A percentile compares a stretch with the other conserved stretches of the same genome.
Evolutionary conservation across 2,888 invertebrate species (phyloP).

Genomic region (Quadroppia sp.): DNA sequence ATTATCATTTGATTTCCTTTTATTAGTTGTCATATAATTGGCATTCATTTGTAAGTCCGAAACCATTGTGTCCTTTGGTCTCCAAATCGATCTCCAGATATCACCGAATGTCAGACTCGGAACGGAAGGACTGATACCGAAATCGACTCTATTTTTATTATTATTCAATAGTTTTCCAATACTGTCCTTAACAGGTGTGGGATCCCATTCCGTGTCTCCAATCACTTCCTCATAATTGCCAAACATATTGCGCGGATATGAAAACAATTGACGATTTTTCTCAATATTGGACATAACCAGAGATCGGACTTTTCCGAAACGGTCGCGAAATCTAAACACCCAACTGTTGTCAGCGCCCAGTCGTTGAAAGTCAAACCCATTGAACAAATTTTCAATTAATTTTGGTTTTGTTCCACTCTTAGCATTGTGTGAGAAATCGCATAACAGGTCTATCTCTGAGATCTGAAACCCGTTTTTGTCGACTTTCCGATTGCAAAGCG

Average conservation of each 20-base stretch:
- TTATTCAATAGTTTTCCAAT: neutral
- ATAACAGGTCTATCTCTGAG: neutral
- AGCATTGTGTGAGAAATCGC: neutral
- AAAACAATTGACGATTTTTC: neutral
- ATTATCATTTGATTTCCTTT: neutral
- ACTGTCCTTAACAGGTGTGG: neutral
- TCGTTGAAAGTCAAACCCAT: neutral
- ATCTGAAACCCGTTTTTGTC: constrained; percentile 4
- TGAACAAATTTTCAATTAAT: neutral
- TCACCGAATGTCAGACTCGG: neutral
- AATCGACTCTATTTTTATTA: neutral
- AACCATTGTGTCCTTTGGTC: neutral
- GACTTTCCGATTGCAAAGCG: neutral
- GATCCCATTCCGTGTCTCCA: neutral
- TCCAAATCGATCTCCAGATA: neutral
- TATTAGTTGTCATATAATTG: neutral
- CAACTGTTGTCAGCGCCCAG: neutral
- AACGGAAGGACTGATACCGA: neutral
- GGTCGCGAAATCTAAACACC: neutral
- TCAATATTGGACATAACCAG: neutral
- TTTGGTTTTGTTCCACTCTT: neutral
- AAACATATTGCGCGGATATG: neutral
- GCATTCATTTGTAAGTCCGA: neutral
- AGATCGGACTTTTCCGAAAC: constrained; percentile 1
- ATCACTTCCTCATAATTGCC: neutral